Conservation (phyloP, 2,797 vertebrate species). For the Chlorospingus flavigularis region DNA sequence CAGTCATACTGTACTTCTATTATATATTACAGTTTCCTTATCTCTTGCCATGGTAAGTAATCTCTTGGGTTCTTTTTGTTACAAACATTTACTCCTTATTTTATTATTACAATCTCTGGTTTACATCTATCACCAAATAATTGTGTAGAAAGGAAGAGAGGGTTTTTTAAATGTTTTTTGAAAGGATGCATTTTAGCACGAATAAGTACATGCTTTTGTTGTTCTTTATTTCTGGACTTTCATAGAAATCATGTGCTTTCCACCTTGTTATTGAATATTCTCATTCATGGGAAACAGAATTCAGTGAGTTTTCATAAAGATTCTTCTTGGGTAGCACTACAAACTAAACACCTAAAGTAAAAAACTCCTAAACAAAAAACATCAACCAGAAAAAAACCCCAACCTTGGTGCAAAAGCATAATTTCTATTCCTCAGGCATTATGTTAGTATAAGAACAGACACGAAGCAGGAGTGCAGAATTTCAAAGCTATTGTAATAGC, state of each 20-base stretch:
- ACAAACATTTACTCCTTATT: not conserved
- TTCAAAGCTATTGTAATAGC: not conserved
- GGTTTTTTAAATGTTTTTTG: not conserved
- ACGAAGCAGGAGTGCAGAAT: not conserved
- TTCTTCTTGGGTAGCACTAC: not conserved
- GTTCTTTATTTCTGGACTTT: not conserved
- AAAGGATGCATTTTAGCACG: not conserved
- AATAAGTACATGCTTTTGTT: not conserved
- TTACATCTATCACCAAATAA: not conserved
- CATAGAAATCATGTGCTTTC: not conserved
- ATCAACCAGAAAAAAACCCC: not conserved
- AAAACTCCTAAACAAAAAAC: not conserved
- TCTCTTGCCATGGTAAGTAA: not conserved
- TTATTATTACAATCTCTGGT: not conserved
- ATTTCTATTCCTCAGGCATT: fast-evolving
- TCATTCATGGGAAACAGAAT: not conserved
- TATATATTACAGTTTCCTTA: not conserved
- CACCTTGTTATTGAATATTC: not conserved
- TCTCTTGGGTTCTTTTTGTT: not conserved
- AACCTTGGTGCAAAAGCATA: not conserved
- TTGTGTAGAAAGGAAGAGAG: not conserved
- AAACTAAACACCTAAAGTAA: not conserved
- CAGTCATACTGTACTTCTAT: not conserved
- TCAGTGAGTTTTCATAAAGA: not conserved
- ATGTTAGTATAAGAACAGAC: not conserved